Conservation (phyloP, 2,797 vertebrate species). For the Percopsis omiscomaycus region DNA sequence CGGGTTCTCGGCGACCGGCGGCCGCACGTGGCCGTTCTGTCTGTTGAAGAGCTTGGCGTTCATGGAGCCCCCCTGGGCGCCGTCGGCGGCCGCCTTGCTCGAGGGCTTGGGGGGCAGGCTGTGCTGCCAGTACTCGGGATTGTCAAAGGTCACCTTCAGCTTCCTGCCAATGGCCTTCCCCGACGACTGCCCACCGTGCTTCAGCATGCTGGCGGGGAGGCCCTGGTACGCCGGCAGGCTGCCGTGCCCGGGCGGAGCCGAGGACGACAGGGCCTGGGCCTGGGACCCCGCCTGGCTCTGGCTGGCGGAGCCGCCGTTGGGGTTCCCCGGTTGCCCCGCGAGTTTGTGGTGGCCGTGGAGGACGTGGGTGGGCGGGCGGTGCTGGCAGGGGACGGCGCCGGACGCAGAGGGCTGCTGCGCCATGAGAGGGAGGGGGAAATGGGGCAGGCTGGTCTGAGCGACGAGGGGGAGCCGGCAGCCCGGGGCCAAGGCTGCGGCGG, state of each 20-base stretch:
- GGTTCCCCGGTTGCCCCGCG: constrained; percentile 57
- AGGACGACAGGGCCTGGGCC: constrained; percentile 55
- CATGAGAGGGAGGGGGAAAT: constrained; percentile 65
- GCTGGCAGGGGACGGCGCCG: constrained; percentile 61
- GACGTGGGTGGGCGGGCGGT: constrained; percentile 59
- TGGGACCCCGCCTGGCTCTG: constrained; percentile 65
- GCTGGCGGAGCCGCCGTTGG: constrained; percentile 42
- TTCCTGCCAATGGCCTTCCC: constrained; percentile 79
- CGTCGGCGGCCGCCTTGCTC: constrained; percentile 78
- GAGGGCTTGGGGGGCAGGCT: constrained; percentile 89
- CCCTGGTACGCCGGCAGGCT: constrained; percentile 69
- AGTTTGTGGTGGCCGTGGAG: constrained; percentile 74
- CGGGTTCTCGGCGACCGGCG: constrained; percentile 89
- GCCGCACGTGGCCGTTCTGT: constrained; percentile 93
- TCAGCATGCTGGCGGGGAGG: constrained; percentile 67
- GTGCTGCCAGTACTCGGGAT: constrained; percentile 98
- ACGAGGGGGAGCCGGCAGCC: constrained; percentile 64
- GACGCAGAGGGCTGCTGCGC: constrained; percentile 62
- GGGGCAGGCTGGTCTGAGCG: constrained; percentile 67
- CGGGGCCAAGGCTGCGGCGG: constrained; percentile 57
- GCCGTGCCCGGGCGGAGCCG: constrained; percentile 65
- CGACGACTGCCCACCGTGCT: constrained; percentile 68
- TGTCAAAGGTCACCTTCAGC: constrained; percentile 96
- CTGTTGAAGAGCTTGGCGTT: constrained; percentile 95
- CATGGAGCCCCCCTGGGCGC: constrained; percentile 83